These are phyloP conservation scores for Acleris holmiana DNA, from an alignment of 2,888 invertebrate genomes.

Conservation along the genomic window DNA sequence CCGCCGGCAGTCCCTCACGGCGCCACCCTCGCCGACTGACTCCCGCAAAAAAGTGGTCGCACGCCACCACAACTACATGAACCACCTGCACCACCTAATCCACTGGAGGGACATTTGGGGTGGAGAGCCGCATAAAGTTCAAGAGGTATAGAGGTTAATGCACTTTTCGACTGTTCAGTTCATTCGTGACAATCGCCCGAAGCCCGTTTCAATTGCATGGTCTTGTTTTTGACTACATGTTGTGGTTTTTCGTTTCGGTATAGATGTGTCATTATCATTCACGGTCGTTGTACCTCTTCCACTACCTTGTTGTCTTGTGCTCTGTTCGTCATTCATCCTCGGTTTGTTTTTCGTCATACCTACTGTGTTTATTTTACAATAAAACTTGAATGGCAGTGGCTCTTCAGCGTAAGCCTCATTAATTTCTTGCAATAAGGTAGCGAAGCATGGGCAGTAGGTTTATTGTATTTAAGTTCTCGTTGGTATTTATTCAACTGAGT, in stretches of 20 bases:
- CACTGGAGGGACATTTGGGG: constrained; percentile 81
- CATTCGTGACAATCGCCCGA: constrained; percentile 25
- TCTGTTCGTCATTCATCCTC: constrained; percentile 11
- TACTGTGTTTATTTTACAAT: constrained; percentile 21
- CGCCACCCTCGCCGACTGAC: constrained; percentile 80
- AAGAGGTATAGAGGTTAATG: constrained; percentile 64
- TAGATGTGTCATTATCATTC: constrained; percentile 28
- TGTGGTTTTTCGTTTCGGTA: constrained; percentile 27
- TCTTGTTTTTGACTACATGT: constrained; percentile 25
- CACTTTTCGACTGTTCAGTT: constrained; percentile 31
- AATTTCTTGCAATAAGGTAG: constrained; percentile 8
- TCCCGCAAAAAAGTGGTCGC: constrained; percentile 73
- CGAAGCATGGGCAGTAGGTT: constrained; percentile 18
- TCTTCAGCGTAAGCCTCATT: too few relatives aligned
- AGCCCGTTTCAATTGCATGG: constrained; percentile 22
- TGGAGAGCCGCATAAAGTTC: constrained; percentile 73
- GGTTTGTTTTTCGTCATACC: constrained; percentile 23
- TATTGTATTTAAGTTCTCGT: constrained; percentile 23
- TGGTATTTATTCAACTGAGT: constrained; percentile 34
- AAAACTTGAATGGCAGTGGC: background rate
- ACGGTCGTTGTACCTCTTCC: constrained; percentile 28
- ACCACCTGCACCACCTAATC: constrained; percentile 75
- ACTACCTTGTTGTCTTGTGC: constrained; percentile 10
- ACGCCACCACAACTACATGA: constrained; percentile 75
- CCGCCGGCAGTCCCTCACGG: constrained; percentile 74